Conservation (phyloP, 1,140 invertebrate genomes). For the Phymorhynchus buccinoides region DNA sequence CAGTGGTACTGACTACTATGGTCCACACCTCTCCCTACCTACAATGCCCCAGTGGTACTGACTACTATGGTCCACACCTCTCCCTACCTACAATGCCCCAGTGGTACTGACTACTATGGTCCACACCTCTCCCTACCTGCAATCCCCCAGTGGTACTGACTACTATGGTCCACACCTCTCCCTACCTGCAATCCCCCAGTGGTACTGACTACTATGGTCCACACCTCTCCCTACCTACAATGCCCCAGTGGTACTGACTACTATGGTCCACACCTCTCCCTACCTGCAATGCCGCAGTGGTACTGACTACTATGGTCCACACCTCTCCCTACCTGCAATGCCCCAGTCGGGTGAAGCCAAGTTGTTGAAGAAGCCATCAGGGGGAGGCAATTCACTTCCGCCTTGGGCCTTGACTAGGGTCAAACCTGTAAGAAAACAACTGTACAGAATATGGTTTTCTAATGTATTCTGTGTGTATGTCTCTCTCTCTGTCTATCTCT, state of each 20-base stretch:
- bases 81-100: too few species aligned
- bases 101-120: too few species aligned
- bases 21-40: too few species aligned
- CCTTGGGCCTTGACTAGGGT: not conserved
- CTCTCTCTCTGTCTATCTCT: not conserved
- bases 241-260: not conserved
- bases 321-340: constrained; percentile 77
- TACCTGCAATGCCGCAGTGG: not conserved
- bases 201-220: too few species aligned
- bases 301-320: not conserved
- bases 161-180: too few species aligned
- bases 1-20: too few species aligned
- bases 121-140: too few species aligned
- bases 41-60: too few species aligned
- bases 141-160: too few species aligned
- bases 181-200: too few species aligned
- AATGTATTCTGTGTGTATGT: too few species aligned
- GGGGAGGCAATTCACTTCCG: constrained; percentile 76
- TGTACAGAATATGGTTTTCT: not conserved
- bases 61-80: too few species aligned
- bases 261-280: not conserved
- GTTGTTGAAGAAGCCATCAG: constrained; percentile 99
- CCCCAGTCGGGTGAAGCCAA: constrained; percentile 98
- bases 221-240: not conserved
- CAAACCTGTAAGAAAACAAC: not conserved